phyloP scores from a whole-genome alignment of 2,113 vertebrate genomes.

The Ploceus nigricollis region DNA sequence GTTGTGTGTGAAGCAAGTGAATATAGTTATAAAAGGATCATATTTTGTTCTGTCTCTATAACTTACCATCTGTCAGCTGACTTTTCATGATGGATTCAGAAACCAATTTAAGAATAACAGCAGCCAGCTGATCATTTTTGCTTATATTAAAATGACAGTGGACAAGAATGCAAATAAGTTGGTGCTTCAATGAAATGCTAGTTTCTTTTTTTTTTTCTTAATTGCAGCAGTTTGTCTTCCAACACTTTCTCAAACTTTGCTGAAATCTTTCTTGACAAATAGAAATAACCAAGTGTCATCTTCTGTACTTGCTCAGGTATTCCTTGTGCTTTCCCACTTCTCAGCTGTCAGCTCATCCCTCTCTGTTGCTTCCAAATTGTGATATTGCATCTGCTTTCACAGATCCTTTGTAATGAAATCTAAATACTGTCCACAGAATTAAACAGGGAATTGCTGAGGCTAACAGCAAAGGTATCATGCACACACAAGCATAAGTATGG shows the following conservation, averaged over 20 bases:
- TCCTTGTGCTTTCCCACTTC: not conserved
- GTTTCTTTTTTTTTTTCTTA: not conserved
- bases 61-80: slow-evolving; percentile 80
- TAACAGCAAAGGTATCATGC: not conserved
- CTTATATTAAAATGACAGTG: slow-evolving; percentile 31
- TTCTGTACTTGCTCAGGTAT: not conserved
- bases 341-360: not conserved
- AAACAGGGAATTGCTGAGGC: not conserved
- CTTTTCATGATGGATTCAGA: slow-evolving; percentile 66
- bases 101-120: slow-evolving; percentile 64
- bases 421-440: not conserved
- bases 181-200: not conserved
- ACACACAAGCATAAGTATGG: not conserved
- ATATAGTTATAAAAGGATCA: slow-evolving; percentile 82
- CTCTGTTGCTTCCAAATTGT: not conserved
- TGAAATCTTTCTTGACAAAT: not conserved
- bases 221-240: not conserved
- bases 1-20: slow-evolving; percentile 76
- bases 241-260: not conserved
- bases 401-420: not conserved
- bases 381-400: not conserved
- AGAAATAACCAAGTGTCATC: not conserved
- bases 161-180: not conserved
- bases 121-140: slow-evolving; percentile 41
- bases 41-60: slow-evolving; percentile 77